Evolutionary conservation across 2,113 vertebrate species (phyloP), one percentile per base, ranked within the genome.

Genomic region (Suncus etruscus): DNA sequence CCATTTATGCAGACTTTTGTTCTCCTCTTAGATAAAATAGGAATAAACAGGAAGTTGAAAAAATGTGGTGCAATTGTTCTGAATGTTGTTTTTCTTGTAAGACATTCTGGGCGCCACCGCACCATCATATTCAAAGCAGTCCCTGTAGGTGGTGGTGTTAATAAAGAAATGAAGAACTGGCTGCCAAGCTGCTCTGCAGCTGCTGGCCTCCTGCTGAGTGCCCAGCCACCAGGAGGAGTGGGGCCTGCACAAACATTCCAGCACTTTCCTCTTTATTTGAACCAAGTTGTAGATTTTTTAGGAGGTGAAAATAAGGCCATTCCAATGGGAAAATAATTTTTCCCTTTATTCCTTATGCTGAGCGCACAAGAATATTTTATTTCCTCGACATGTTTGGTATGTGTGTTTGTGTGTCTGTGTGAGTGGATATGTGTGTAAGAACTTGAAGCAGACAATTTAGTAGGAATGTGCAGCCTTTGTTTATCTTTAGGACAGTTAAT

Each of bases 131-230:
- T 83, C 88, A n/a, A 25, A 65, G 66, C 91, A 76, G 78, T 12
- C 91, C 93, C 97, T 96, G 97, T 95, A 98, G 97, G 96, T 96
- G 97, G 97, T 82, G 80, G 75, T 96, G 93, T 97, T 97, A 87
- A 91, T 91, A 95, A 94, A 97, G 97, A 93, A 97, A 97, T 96
- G 78, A 74, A 63, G 4, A n/a, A 12, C 0, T 3, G 31, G 1
- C 51, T 31, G 51, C 32, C 39, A 0, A 45, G 22, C 0, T 12
- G 18, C 47, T 66, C 4, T 0, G 32, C 45, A 1, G 39, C 75
- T n/a, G 51, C 50, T 22, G 22, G 16, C 65, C 27, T 92, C 65
- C 78, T 1, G 27, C 54, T 0, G 61, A 68, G 78, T 50, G 72
- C 75, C 88, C 11, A 15, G 69, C 48, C 48, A 45, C 18, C 18